Base-by-base conservation (phyloP, 2,797 vertebrate species). In the Microhierax caerulescens region DNA sequence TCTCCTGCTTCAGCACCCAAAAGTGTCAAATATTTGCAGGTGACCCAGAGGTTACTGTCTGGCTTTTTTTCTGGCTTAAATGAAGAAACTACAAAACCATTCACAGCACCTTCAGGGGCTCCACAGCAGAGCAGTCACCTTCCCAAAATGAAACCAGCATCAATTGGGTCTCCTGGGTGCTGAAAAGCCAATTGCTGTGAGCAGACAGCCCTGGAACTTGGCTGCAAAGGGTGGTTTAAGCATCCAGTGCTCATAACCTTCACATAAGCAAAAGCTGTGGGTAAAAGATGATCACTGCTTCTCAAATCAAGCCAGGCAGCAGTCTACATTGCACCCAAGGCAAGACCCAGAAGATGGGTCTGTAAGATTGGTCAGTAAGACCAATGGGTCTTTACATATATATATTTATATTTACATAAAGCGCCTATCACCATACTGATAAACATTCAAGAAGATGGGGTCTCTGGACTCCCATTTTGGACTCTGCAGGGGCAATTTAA, bases 261-360 rank as follows among this genome's bases (percentile, higher is more conserved):
- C 81, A 36, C 57, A 5, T 1, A 41, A 67, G 68, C 64, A 59
- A 47, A 60, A 60, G 23, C 53, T n/a, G 34, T 24, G 51, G 30
- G 27, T 7, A 63, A 24, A 56, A n/a, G 51, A 21, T 9, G 30
- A 82, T 15, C 0, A 1, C n/a, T 36, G 51, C 63, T 80, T 63
- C 90, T 51, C 45, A 10, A 28, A 51, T 32, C 21, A 20, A 64
- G 43, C 37, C 57, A 59, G 64, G 41, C 67, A 69, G 64, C n/a
- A 2, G 1, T 3, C 70, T 34, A 3, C 37, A 10, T 3, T 13
- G 32, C 1, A 2, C 60, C 28, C 60, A 32, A 56, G 36, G 22
- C 37, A 47, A n/a, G n/a, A n/a, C n/a, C n/a, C 2, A 8, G 5
- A 11, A 41, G 45, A 34, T 27, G 65, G 34, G 65, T n/a, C n/a